Percentiles rank a stretch among this genome's conserved stretches.
Evolutionary conservation across 2,113 vertebrate species (phyloP).

Genomic region (Acrocephalus kingi): DNA sequence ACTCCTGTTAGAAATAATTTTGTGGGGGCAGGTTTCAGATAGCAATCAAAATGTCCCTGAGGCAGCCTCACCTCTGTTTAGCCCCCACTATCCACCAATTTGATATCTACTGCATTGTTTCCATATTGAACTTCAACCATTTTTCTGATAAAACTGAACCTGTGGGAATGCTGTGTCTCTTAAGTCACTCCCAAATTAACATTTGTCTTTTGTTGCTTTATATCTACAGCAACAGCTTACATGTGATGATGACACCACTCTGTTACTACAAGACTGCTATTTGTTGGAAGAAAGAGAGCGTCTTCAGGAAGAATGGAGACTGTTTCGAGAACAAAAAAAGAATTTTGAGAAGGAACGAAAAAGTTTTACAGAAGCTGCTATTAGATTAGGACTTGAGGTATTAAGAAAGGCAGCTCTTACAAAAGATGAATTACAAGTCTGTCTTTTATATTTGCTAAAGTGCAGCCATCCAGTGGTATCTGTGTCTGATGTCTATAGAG

Average conservation of each 20-base stretch:
- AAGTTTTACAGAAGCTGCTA: conserved; percentile 96
- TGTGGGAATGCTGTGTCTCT: not conserved
- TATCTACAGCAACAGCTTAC: conserved; percentile 87
- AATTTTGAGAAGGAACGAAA: conserved; percentile 94
- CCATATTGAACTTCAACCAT: not conserved
- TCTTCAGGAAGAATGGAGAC: conserved; percentile 92
- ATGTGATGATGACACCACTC: conserved; percentile 89
- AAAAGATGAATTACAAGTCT: not conserved
- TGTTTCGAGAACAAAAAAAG: conserved; percentile 92
- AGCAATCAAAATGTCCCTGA: no score
- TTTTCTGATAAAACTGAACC: not conserved
- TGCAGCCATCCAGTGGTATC: not conserved
- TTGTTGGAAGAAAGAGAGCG: conserved; percentile 93
- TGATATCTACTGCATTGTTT: not conserved
- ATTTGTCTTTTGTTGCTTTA: not conserved
- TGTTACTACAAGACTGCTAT: conserved; percentile 90
- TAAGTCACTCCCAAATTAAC: not conserved
- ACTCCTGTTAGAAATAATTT: not conserved
- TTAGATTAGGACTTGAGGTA: conserved; percentile 93
- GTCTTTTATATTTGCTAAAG: not conserved
- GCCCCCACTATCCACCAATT: not conserved
- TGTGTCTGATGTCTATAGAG: not conserved
- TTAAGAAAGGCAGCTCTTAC: not conserved
- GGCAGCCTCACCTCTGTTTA: no score
- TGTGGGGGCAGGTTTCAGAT: no score